phyloP scores from a whole-genome alignment of 2,888 invertebrate genomes.

The Tachina grossa region DNA sequence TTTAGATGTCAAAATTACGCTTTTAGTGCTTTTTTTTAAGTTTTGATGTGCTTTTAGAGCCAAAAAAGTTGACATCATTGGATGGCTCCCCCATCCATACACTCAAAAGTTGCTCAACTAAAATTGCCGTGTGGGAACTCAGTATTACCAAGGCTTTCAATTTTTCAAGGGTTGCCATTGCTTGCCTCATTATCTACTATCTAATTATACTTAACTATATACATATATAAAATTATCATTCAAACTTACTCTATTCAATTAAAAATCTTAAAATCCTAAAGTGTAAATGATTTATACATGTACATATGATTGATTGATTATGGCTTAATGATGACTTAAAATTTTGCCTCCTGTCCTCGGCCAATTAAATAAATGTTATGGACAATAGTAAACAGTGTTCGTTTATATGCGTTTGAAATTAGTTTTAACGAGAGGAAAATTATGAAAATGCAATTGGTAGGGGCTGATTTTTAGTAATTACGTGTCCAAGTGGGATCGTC shows the following conservation, averaged over 20 bases:
- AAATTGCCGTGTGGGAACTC: too few relatives aligned
- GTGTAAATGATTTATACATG: constrained; percentile 30
- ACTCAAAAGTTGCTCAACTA: too few relatives aligned
- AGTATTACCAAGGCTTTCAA: too few relatives aligned
- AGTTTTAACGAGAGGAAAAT: constrained; percentile 5
- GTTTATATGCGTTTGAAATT: neutral
- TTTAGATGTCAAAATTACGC: too few relatives aligned
- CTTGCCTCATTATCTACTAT: too few relatives aligned
- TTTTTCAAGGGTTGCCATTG: constrained; percentile 3
- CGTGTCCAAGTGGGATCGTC: constrained; percentile 83
- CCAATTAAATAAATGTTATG: constrained; percentile 21
- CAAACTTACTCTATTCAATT: constrained; percentile 55
- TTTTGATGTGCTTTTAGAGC: too few relatives aligned
- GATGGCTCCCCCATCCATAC: too few relatives aligned
- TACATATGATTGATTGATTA: neutral
- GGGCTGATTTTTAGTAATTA: constrained; percentile 78
- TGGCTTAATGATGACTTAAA: constrained; percentile 1
- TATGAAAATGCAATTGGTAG: neutral
- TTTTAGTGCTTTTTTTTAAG: too few relatives aligned
- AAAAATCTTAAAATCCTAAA: constrained; percentile 51
- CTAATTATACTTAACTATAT: too few relatives aligned
- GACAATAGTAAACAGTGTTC: neutral
- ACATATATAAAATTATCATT: too few relatives aligned
- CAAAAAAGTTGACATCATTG: too few relatives aligned
- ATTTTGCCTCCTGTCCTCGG: neutral